Conservation (phyloP, 2,797 vertebrate genomes). For the Pogoniulus pusillus region DNA sequence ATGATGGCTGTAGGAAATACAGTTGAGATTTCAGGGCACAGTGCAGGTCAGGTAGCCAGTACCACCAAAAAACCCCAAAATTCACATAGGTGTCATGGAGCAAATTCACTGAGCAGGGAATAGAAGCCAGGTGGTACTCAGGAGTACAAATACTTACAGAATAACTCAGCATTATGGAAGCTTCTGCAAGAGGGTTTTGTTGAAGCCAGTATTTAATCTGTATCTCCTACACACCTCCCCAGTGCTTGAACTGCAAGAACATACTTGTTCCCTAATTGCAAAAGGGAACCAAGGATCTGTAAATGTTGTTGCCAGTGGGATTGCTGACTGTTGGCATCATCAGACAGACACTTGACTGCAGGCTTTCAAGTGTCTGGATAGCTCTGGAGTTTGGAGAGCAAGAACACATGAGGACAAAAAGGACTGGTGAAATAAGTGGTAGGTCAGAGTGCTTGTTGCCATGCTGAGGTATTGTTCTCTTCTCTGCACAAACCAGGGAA, state of each 20-base stretch:
- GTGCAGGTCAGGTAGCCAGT: not conserved
- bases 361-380: constrained; percentile 18
- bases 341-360: constrained; percentile 24
- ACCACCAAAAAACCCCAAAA: not conserved
- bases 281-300: not conserved
- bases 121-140: not conserved
- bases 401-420: not conserved
- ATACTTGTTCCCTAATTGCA: constrained; percentile 32
- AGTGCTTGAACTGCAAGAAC: constrained; percentile 8
- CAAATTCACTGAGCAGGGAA: not conserved
- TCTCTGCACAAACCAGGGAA: not conserved
- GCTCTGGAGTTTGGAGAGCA: not conserved
- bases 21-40: not conserved
- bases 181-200: not conserved
- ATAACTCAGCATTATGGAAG: not conserved
- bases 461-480: not conserved
- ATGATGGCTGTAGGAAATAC: not conserved
- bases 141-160: not conserved
- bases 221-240: not conserved
- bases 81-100: not conserved
- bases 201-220: not conserved
- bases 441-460: not conserved
- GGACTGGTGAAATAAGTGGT: not conserved
- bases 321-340: constrained; percentile 12
- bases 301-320: not conserved